A percentile compares a stretch with the other conserved stretches of the same genome.
phyloP scores from a whole-genome alignment of 1,140 invertebrate species.

The Drosophila mayri region DNA sequence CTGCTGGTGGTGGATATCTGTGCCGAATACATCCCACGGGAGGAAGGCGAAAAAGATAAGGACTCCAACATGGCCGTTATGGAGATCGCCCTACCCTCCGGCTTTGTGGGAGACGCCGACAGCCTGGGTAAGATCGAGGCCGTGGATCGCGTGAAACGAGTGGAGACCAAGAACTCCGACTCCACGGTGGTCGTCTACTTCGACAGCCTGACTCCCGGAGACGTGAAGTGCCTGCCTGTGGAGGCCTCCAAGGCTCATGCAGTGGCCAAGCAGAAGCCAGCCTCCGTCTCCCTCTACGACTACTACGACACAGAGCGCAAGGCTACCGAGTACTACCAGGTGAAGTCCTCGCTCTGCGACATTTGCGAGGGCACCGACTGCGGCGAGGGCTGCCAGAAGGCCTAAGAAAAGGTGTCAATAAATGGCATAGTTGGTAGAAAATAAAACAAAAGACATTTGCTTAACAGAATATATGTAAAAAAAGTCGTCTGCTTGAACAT shows the following conservation, averaged over 20 bases:
- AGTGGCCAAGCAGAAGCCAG: constrained; percentile 94
- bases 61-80: constrained; percentile 95
- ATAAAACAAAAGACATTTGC: no score
- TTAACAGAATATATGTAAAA: not conserved
- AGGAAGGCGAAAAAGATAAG: constrained; percentile 44
- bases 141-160: constrained; percentile 85
- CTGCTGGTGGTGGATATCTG: constrained; percentile 91
- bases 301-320: constrained; percentile 94
- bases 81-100: constrained; percentile 93
- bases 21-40: constrained; percentile 83
- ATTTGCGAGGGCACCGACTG: constrained; percentile 91
- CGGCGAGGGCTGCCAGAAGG: constrained; percentile 84
- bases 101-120: constrained; percentile 87
- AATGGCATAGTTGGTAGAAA: no score
- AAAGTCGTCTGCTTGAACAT: not conserved
- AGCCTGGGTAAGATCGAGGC: constrained; percentile 57
- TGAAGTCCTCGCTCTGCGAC: constrained; percentile 90
- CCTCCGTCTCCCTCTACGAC: constrained; percentile 94
- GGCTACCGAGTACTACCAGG: constrained; percentile 91
- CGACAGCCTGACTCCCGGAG: constrained; percentile 89
- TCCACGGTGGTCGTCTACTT: constrained; percentile 93
- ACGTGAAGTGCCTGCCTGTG: constrained; percentile 92
- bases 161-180: constrained; percentile 92
- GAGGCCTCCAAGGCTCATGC: constrained; percentile 93
- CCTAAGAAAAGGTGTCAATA: not conserved